These are phyloP conservation scores for Oligia strigilis DNA, from an alignment of 2,888 invertebrate genomes.

Conservation along the genomic window DNA sequence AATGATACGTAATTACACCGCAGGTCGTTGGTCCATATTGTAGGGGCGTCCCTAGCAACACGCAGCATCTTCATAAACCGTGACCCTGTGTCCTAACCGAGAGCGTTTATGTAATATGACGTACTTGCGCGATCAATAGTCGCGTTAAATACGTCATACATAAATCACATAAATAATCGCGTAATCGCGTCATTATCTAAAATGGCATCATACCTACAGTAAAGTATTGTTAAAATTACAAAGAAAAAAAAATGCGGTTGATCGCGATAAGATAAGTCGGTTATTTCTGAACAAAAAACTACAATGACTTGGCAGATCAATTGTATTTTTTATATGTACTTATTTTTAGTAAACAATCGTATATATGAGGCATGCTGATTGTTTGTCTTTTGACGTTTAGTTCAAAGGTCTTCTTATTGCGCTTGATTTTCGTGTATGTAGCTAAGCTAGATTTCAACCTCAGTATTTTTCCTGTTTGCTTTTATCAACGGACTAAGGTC, in stretches of 20 bases:
- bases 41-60: not conserved
- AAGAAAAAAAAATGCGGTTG: not conserved
- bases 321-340: conserved; percentile 1
- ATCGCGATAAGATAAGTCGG: conserved; percentile 25
- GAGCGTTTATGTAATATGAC: not conserved
- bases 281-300: conserved; percentile 14
- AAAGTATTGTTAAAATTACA: conserved; percentile 4
- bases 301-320: conserved; percentile 2
- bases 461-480: not conserved
- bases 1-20: no score
- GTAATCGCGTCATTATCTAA: no score
- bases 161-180: not conserved
- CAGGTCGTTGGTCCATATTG: not conserved
- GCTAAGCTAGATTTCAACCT: not conserved
- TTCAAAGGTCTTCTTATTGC: not conserved
- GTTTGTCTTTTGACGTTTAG: not conserved
- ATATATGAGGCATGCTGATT: not conserved
- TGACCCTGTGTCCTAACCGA: not conserved
- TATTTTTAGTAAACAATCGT: conserved; percentile 21
- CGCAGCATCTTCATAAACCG: not conserved
- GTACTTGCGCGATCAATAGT: not conserved
- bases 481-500: not conserved
- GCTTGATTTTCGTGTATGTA: not conserved
- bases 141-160: not conserved
- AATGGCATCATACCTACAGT: not conserved